Conservation (phyloP, 2,113 vertebrate genomes). For the Cyphomyrus plagiostoma region DNA sequence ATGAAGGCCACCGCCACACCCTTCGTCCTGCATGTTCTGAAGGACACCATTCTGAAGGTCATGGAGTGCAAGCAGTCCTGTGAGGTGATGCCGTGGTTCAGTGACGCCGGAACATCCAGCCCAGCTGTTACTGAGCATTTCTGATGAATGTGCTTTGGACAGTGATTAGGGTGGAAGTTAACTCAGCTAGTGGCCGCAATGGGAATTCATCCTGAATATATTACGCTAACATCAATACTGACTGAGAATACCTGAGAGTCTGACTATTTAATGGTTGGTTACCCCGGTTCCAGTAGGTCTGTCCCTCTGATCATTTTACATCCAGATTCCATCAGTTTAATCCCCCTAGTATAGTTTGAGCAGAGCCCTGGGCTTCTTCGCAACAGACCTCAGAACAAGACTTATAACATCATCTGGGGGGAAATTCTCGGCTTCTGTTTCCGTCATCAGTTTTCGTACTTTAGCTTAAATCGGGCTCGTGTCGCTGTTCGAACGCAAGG, state of each 20-base stretch:
- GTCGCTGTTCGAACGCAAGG: not conserved
- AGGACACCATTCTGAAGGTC: constrained; percentile 90
- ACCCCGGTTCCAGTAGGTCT: not conserved
- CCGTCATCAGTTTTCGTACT: not conserved
- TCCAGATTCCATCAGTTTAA: not conserved
- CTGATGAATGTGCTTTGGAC: not conserved
- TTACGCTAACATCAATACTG: not conserved
- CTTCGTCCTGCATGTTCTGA: constrained; percentile 89
- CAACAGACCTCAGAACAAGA: not conserved
- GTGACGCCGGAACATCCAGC: too few species aligned
- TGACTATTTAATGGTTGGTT: not conserved
- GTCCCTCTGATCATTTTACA: not conserved
- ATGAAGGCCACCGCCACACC: constrained; percentile 96
- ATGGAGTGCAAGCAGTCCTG: constrained; percentile 98
- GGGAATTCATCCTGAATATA: not conserved
- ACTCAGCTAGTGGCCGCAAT: not conserved
- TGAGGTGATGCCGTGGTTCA: constrained; percentile 66
- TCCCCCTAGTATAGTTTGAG: not conserved
- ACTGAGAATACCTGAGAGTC: not conserved
- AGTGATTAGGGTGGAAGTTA: not conserved
- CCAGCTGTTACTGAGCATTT: not conserved
- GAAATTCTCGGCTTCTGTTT: not conserved
- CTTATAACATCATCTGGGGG: not conserved
- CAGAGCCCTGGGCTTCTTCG: not conserved
- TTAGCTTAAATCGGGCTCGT: not conserved